Percentiles rank a stretch among this genome's conserved stretches.
Evolutionary conservation across 1,140 invertebrate species (phyloP).

Genomic region (Pomacea maculata): DNA sequence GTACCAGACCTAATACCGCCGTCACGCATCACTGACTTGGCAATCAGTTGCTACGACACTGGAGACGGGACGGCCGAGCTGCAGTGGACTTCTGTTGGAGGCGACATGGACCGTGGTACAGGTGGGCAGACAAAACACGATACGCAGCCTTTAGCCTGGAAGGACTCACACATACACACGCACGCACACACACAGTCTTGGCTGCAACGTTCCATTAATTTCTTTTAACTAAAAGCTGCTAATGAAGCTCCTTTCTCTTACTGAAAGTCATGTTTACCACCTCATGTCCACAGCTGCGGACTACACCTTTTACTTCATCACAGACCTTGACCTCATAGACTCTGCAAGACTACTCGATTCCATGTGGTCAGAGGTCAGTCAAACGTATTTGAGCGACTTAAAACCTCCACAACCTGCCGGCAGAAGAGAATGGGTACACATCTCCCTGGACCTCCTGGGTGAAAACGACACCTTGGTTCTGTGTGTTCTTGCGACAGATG

Average conservation of each 20-base stretch:
- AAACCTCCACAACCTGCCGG: not conserved
- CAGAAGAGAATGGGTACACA: constrained; percentile 8
- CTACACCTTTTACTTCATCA: constrained; percentile 25
- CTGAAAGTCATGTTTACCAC: not conserved
- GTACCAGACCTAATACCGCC: constrained; percentile 33
- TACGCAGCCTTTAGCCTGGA: too few relatives aligned
- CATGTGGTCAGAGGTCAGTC: not conserved
- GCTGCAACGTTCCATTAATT: too few relatives aligned
- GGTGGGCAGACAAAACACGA: constrained; percentile 2
- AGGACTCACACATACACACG: too few relatives aligned
- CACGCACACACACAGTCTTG: too few relatives aligned
- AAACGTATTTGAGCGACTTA: not conserved
- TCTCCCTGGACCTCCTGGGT: not conserved
- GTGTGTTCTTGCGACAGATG: constrained; percentile 24
- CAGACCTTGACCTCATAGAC: constrained; percentile 23
- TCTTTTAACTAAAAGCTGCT: too few relatives aligned
- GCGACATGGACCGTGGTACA: constrained; percentile 35
- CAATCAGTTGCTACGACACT: constrained; percentile 16
- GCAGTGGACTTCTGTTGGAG: constrained; percentile 37
- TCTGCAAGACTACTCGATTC: not conserved
- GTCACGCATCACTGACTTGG: constrained; percentile 34
- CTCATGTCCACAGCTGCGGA: constrained; percentile 21
- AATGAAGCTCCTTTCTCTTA: too few relatives aligned
- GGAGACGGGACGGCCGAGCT: constrained; percentile 8
- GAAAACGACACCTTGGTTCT: constrained; percentile 29